These are phyloP conservation scores for Carlito syrichta DNA, from an alignment of 2,113 vertebrate species.

Conservation along the genomic window DNA sequence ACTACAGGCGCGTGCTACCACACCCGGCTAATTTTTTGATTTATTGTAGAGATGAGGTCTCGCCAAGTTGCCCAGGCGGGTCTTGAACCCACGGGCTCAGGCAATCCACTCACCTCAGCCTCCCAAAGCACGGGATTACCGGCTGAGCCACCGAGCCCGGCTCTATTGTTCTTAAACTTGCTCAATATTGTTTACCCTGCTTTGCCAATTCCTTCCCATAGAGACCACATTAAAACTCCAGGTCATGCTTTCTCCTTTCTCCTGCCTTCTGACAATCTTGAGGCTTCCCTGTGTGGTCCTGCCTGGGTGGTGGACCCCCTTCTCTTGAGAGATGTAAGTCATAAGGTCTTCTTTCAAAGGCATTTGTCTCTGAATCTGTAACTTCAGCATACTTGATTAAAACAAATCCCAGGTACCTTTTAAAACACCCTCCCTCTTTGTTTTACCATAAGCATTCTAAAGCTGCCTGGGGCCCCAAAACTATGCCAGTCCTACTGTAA, in stretches of 20 bases:
- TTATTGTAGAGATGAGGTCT: too few species aligned
- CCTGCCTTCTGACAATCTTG: not conserved
- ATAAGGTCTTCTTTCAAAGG: not conserved
- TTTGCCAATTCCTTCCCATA: not conserved
- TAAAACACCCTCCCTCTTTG: not conserved
- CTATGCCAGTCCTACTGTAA: rapidly evolving
- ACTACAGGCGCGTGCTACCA: too few species aligned
- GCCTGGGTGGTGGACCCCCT: not conserved
- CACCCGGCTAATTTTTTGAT: too few species aligned
- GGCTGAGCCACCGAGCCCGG: too few species aligned
- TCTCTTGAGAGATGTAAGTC: not conserved
- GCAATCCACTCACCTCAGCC: too few species aligned
- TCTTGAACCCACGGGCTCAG: too few species aligned
- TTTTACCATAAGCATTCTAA: not conserved
- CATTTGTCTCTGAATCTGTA: not conserved
- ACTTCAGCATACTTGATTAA: not conserved
- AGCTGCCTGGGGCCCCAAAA: not conserved
- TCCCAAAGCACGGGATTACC: too few species aligned
- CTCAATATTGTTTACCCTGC: not conserved
- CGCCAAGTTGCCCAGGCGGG: too few species aligned
- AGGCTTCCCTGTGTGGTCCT: not conserved
- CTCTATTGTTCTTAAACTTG: too few species aligned
- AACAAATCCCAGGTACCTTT: not conserved
- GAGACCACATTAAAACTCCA: not conserved
- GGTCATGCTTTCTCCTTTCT: not conserved